These are phyloP conservation scores for Steinernema khuongi DNA, from an alignment of 1,140 invertebrate genomes.

Conservation along the genomic window DNA sequence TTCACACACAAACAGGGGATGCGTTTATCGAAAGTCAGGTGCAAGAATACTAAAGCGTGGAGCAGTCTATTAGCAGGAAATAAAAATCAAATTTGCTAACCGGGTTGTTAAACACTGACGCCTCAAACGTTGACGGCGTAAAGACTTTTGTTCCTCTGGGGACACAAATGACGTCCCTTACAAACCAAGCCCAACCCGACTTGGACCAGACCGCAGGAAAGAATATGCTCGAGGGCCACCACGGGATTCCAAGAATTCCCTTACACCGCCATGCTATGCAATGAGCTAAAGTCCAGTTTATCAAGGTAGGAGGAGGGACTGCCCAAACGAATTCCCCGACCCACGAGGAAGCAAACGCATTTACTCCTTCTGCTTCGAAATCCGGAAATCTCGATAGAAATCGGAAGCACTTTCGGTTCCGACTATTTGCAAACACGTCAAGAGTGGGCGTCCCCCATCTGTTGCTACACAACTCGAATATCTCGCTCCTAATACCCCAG, in stretches of 20 bases:
- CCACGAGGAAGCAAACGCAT: neutral
- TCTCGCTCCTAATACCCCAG: neutral
- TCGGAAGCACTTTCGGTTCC: neutral
- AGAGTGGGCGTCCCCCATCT: neutral
- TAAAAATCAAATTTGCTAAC: no score
- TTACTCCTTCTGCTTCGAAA: neutral
- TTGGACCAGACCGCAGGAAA: neutral
- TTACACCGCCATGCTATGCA: neutral
- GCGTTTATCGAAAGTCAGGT: no score
- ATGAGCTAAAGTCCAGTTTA: neutral
- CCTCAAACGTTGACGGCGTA: no score
- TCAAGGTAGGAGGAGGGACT: neutral
- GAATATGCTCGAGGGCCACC: neutral
- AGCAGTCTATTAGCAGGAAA: no score
- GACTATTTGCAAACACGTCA: neutral
- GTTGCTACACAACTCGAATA: neutral
- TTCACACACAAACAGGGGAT: no score
- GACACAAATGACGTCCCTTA: no score
- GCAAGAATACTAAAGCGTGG: no score
- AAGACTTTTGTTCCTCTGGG: no score
- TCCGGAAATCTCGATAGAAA: neutral
- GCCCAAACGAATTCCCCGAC: neutral
- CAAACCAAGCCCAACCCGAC: no score
- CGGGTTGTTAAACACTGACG: no score
- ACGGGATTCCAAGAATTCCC: neutral